These are phyloP conservation scores for Belgica antarctica DNA, from an alignment of 2,888 invertebrate species.

Conservation along the genomic window DNA sequence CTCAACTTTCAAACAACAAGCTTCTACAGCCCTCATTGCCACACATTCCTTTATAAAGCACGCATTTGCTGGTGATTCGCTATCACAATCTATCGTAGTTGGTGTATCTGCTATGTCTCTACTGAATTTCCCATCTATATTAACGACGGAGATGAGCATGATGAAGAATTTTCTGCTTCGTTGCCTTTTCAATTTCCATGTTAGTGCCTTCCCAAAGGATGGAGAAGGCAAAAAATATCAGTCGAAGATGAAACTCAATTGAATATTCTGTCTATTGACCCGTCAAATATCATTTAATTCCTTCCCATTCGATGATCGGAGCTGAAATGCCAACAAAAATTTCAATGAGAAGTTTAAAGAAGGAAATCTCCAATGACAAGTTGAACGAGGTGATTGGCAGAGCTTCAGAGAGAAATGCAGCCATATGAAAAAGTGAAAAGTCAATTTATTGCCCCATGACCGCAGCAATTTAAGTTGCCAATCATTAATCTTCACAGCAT, in stretches of 20 bases:
- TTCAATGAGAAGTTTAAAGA: constrained; percentile 28
- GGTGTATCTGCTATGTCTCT: neutral
- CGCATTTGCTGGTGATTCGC: no score
- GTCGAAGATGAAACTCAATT: constrained; percentile 13
- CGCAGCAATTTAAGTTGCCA: neutral
- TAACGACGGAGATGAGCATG: constrained; percentile 14
- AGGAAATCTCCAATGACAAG: constrained; percentile 27
- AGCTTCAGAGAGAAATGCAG: neutral
- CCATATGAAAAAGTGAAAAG: constrained; percentile 24
- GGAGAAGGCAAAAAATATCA: no score
- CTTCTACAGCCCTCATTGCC: no score
- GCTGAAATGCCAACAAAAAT: constrained; percentile 6
- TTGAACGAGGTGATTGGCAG: neutral
- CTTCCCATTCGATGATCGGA: constrained; percentile 11
- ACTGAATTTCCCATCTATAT: constrained; percentile 24
- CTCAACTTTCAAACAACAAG: no score
- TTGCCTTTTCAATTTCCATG: constrained; percentile 33
- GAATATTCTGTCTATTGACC: constrained; percentile 33
- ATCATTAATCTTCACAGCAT: constrained; percentile 1
- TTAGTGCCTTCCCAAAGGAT: neutral
- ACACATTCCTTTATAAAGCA: no score
- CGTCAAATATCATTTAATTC: constrained; percentile 41
- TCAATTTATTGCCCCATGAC: constrained; percentile 24
- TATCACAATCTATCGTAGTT: neutral
- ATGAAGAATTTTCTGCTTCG: constrained; percentile 29